Evolutionary conservation across 2,113 vertebrate species (phyloP).

Genomic region (Gnathonemus echidnorhynchus): DNA sequence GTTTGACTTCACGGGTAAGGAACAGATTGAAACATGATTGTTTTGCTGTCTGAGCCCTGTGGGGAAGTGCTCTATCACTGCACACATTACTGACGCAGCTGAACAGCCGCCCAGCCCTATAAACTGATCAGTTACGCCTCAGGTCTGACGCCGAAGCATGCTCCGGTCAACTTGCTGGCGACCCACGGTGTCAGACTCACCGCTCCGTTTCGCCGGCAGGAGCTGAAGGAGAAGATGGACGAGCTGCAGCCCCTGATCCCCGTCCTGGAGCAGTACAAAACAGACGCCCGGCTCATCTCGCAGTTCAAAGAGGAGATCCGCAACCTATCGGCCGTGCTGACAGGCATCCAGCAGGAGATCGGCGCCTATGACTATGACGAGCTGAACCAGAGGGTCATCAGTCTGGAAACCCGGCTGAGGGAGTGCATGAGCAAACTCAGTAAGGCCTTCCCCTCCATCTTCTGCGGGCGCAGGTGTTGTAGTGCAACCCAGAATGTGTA

Average conservation of each 20-base stretch:
- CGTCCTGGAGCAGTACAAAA: conserved; percentile 76
- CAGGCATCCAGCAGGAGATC: conserved; percentile 73
- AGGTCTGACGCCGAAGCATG: background rate
- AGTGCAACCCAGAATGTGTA: background rate
- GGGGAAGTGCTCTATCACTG: background rate
- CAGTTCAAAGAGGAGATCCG: conserved; percentile 79
- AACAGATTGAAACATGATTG: background rate
- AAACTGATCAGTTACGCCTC: background rate
- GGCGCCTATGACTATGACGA: conserved; percentile 77
- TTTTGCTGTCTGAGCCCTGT: background rate
- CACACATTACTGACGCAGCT: background rate
- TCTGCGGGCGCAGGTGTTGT: background rate
- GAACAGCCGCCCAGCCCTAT: background rate
- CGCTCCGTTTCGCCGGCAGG: conserved; percentile 48
- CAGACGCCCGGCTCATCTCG: conserved; percentile 71
- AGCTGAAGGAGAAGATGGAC: conserved; percentile 77
- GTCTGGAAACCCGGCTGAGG: conserved; percentile 66
- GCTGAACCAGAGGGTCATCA: conserved; percentile 67
- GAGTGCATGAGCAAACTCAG: conserved; percentile 80
- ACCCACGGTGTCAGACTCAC: background rate
- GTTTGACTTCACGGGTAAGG: background rate
- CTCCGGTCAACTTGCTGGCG: background rate
- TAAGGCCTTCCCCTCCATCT: conserved; percentile 47
- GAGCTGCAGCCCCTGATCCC: conserved; percentile 73
- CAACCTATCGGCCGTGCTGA: conserved; percentile 70